A percentile compares a stretch with the other conserved stretches of the same genome.
These are phyloP conservation scores for Zaprionus africanus DNA, from an alignment of 1,140 invertebrate genomes.

Conservation along the genomic window DNA sequence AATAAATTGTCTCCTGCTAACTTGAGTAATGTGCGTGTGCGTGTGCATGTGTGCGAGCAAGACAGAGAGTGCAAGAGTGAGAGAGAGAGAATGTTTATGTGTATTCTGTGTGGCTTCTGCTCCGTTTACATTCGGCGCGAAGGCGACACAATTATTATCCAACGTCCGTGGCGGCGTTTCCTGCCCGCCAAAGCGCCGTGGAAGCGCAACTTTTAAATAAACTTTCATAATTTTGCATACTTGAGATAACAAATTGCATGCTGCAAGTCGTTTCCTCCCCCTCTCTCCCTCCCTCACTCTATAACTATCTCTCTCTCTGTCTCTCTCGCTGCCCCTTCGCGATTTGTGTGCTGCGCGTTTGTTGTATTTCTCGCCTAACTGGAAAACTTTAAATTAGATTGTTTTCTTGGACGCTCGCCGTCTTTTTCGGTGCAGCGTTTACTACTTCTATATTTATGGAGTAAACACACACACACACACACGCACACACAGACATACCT, in stretches of 20 bases:
- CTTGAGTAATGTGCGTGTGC: slow-evolving; percentile 66
- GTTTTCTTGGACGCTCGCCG: slow-evolving; percentile 51
- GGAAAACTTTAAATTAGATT: slow-evolving; percentile 80
- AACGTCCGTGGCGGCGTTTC: slow-evolving; percentile 53
- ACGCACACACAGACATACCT: neutral
- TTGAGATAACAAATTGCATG: slow-evolving; percentile 80
- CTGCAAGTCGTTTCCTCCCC: slow-evolving; percentile 69
- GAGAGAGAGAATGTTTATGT: slow-evolving; percentile 20
- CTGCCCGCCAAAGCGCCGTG: slow-evolving; percentile 66
- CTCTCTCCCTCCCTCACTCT: neutral
- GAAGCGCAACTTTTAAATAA: slow-evolving; percentile 75
- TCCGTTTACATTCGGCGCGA: slow-evolving; percentile 28
- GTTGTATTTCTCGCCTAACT: slow-evolving; percentile 54
- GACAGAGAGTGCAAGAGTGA: neutral
- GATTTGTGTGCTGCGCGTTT: slow-evolving; percentile 40
- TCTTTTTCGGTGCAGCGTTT: slow-evolving; percentile 15
- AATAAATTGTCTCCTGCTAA: slow-evolving; percentile 77
- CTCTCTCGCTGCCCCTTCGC: neutral
- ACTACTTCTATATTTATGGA: slow-evolving; percentile 1
- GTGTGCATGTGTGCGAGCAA: slow-evolving; percentile 16
- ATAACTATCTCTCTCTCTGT: neutral
- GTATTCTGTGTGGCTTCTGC: slow-evolving; percentile 38
- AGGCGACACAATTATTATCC: slow-evolving; percentile 74
- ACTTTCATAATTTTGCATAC: slow-evolving; percentile 81
- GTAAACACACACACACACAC: neutral